Conservation (phyloP, 2,888 invertebrate genomes). For the Stenolophus ochropezus region DNA sequence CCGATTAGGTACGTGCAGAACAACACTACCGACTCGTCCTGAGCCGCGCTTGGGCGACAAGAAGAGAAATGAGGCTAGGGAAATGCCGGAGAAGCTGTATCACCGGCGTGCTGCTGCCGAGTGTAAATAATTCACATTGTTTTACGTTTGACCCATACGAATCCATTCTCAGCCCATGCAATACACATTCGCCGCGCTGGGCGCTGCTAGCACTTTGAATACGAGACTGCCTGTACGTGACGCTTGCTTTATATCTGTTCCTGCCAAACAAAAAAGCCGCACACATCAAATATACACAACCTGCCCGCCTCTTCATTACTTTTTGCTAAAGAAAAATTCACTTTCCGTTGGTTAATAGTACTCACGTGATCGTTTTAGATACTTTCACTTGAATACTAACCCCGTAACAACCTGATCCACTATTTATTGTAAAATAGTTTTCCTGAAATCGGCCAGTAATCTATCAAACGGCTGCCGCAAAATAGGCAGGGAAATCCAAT, state of each 20-base stretch:
- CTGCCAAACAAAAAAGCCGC: conserved; percentile 21
- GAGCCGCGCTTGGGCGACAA: conserved; percentile 30
- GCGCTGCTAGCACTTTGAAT: conserved; percentile 25
- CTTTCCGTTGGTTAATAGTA: conserved; percentile 23
- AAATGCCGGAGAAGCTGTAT: conserved; percentile 30
- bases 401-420: background rate
- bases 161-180: conserved; percentile 62
- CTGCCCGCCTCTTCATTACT: background rate
- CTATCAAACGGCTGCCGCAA: no score
- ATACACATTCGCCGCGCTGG: conserved; percentile 48
- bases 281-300: conserved; percentile 42
- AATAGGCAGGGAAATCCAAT: no score
- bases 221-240: conserved; percentile 43
- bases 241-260: conserved; percentile 31
- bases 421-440: no score
- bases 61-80: conserved; percentile 50
- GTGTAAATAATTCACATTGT: conserved; percentile 62
- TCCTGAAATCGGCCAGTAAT: no score
- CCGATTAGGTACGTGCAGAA: conserved; percentile 11
- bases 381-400: background rate
- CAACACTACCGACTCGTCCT: no score
- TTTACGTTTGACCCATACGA: conserved; percentile 62
- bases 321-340: conserved; percentile 16
- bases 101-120: conserved; percentile 47
- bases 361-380: background rate